A percentile compares a stretch with the other conserved stretches of the same genome.
Conservation (phyloP, 2,113 vertebrate species). For the Glaucidium brasilianum region DNA sequence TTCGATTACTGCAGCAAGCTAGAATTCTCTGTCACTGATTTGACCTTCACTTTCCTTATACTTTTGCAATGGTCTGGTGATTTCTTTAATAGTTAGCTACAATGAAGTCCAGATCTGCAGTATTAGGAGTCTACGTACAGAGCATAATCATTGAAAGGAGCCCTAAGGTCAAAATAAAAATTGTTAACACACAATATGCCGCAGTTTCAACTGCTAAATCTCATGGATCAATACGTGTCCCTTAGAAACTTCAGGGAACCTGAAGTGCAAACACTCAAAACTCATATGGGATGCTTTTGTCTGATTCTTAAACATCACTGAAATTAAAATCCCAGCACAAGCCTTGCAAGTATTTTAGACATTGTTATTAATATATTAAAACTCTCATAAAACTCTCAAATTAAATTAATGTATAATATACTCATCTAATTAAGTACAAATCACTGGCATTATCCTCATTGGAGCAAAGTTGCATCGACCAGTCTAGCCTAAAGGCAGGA, state of each 20-base stretch:
- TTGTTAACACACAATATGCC: neutral
- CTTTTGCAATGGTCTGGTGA: conserved; percentile 10
- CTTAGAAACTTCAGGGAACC: neutral
- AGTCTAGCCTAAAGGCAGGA: neutral
- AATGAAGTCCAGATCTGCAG: neutral
- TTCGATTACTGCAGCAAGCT: neutral
- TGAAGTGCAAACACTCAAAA: neutral
- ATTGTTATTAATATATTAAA: neutral
- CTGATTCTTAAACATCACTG: neutral
- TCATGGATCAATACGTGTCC: neutral
- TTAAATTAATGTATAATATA: neutral
- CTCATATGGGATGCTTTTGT: neutral
- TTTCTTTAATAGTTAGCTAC: conserved; percentile 38
- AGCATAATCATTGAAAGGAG: neutral
- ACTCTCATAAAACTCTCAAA: neutral
- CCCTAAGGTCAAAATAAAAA: neutral
- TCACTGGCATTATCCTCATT: neutral
- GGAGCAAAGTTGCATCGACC: neutral
- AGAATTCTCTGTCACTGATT: neutral
- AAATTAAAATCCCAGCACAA: neutral
- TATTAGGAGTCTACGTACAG: neutral
- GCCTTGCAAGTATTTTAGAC: neutral
- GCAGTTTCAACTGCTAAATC: neutral
- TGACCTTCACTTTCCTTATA: conserved; percentile 32
- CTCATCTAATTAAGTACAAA: conserved; percentile 3